Conservation (phyloP, 1,140 invertebrate species). For the Orussus abietinus region DNA sequence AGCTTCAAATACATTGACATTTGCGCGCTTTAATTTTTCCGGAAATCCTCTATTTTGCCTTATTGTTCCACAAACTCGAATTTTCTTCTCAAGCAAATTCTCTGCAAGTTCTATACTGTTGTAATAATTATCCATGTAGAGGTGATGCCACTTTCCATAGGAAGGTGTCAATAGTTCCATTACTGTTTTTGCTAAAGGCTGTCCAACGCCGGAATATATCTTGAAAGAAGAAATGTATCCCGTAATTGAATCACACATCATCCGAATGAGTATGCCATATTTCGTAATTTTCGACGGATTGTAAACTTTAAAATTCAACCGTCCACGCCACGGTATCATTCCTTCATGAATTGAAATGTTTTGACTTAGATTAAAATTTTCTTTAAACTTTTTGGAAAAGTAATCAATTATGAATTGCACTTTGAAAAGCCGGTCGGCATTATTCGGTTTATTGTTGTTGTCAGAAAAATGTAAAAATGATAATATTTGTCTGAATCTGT, state of each 20-base stretch:
- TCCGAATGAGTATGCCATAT: constrained; percentile 15
- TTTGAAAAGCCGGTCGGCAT: constrained; percentile 3
- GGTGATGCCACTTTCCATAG: constrained; percentile 11
- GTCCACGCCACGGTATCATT: constrained; percentile 13
- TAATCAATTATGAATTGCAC: constrained; percentile 11
- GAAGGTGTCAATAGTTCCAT: constrained; percentile 2
- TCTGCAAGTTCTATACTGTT: constrained; percentile 8
- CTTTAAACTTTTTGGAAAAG: constrained; percentile 13
- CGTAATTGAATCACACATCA: constrained; percentile 12
- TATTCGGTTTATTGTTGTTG: neutral
- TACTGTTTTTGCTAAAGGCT: constrained; percentile 9
- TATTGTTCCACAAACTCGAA: constrained; percentile 13
- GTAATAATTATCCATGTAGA: constrained; percentile 13
- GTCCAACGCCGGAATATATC: constrained; percentile 9
- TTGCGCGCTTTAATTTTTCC: constrained; percentile 11
- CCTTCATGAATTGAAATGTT: constrained; percentile 12
- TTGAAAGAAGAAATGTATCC: constrained; percentile 3
- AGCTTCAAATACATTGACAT: constrained; percentile 12
- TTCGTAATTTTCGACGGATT: constrained; percentile 15
- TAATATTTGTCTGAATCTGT: constrained; percentile 6
- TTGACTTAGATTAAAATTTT: constrained; percentile 8
- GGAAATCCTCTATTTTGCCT: constrained; percentile 11
- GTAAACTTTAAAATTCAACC: constrained; percentile 12
- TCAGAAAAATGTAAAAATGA: constrained; percentile 5
- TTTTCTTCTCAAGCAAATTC: constrained; percentile 7